These are phyloP conservation scores for Homalodisca vitripennis DNA, from an alignment of 1,140 invertebrate species.

Conservation along the genomic window DNA sequence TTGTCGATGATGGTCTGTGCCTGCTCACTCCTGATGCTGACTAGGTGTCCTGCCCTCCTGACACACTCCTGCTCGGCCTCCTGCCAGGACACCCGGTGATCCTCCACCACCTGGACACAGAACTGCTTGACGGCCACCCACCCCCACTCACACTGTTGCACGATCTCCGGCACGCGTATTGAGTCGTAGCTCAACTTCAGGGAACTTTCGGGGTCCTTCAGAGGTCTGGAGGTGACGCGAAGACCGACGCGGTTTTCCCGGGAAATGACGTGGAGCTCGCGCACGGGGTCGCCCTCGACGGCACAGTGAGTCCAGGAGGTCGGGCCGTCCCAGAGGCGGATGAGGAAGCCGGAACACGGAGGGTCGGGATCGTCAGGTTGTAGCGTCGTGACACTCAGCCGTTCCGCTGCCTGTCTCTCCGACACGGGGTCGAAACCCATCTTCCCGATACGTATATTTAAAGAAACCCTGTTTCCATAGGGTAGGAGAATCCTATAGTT, in stretches of 20 bases:
- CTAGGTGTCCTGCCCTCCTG: constrained; percentile 61
- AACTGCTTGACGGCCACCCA: constrained; percentile 60
- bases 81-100: constrained; percentile 56
- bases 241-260: constrained; percentile 55
- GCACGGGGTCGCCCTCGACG: constrained; percentile 52
- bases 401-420: constrained; percentile 9
- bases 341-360: constrained; percentile 53
- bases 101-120: constrained; percentile 61
- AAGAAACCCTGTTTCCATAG: constrained; percentile 57
- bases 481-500: constrained; percentile 62
- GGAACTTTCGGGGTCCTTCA: constrained; percentile 4
- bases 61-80: constrained; percentile 64
- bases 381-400: constrained; percentile 3
- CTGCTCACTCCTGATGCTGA: constrained; percentile 58
- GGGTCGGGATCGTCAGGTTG: constrained; percentile 8
- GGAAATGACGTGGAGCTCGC: constrained; percentile 57
- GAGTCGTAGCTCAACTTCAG: constrained; percentile 34
- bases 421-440: not conserved
- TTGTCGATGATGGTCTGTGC: constrained; percentile 60
- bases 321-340: constrained; percentile 54
- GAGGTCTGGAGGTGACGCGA: constrained; percentile 39
- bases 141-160: constrained; percentile 60
- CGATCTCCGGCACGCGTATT: constrained; percentile 50
- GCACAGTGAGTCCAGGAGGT: constrained; percentile 58
- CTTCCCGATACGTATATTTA: constrained; percentile 25